Evolutionary conservation across 2,888 invertebrate genomes (phyloP).

Genomic region (Leptinotarsa tumamoca): DNA sequence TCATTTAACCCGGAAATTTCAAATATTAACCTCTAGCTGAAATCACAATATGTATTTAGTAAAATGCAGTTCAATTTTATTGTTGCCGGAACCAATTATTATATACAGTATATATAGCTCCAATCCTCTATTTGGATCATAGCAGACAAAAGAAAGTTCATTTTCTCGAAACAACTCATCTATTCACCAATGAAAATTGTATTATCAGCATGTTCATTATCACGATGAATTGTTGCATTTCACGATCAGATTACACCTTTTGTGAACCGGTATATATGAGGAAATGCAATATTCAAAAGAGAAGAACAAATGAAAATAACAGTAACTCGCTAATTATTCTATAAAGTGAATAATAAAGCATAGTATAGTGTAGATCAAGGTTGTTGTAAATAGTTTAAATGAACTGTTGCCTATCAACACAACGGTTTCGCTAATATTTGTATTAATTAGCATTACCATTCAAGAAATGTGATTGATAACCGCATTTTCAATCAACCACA

Average conservation of each 20-base stretch:
- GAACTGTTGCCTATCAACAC: constrained; percentile 5
- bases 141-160: not conserved
- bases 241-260: constrained; percentile 1
- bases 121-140: too few species aligned
- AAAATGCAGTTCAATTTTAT: too few species aligned
- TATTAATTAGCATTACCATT: constrained; percentile 2
- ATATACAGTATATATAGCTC: too few species aligned
- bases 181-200: not conserved
- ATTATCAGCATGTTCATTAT: not conserved
- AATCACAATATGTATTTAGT: too few species aligned
- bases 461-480: not conserved
- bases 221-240: constrained; percentile 1
- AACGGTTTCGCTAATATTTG: not conserved
- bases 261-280: constrained; percentile 1
- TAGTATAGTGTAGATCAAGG: constrained; percentile 10
- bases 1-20: too few species aligned
- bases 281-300: constrained; percentile 16
- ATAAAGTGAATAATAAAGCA: constrained; percentile 4
- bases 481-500: not conserved
- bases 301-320: constrained; percentile 17
- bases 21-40: too few species aligned
- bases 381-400: constrained; percentile 6
- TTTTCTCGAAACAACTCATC: not conserved
- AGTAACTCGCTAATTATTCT: not conserved
- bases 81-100: too few species aligned